phyloP scores from a whole-genome alignment of 1,140 invertebrate species.

The Lanistes nyassanus region DNA sequence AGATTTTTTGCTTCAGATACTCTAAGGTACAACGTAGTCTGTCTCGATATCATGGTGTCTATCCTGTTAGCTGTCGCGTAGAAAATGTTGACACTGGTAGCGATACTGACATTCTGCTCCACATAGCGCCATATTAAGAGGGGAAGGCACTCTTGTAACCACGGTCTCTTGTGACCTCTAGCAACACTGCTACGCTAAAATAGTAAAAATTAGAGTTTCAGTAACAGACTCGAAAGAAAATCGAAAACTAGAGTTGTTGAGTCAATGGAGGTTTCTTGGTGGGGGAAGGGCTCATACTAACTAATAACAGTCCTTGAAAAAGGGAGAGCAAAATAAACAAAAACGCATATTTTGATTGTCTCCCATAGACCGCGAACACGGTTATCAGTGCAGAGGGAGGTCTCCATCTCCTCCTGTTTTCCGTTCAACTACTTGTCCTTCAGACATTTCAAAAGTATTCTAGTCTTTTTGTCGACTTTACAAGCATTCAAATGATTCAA shows the following conservation, averaged over 20 bases:
- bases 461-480: too few relatives aligned
- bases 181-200: too few relatives aligned
- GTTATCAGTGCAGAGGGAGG: too few relatives aligned
- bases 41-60: conserved; percentile 33
- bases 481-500: too few relatives aligned
- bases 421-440: neutral
- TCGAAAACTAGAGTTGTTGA: neutral
- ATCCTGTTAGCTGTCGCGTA: neutral
- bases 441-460: neutral
- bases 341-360: too few relatives aligned
- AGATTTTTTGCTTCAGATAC: conserved; percentile 46
- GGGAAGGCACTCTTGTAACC: conserved; percentile 3
- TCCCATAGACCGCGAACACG: too few relatives aligned
- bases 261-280: neutral
- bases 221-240: neutral
- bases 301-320: too few relatives aligned
- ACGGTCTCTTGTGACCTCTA: neutral
- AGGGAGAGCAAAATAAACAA: too few relatives aligned
- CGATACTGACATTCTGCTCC: neutral
- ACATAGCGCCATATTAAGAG: conserved; percentile 12
- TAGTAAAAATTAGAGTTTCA: neutral
- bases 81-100: neutral
- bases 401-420: neutral
- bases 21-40: conserved; percentile 44
- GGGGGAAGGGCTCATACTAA: neutral